Base-by-base conservation (phyloP, 1,140 invertebrate species). In the Cyphomyrmex costatus region DNA sequence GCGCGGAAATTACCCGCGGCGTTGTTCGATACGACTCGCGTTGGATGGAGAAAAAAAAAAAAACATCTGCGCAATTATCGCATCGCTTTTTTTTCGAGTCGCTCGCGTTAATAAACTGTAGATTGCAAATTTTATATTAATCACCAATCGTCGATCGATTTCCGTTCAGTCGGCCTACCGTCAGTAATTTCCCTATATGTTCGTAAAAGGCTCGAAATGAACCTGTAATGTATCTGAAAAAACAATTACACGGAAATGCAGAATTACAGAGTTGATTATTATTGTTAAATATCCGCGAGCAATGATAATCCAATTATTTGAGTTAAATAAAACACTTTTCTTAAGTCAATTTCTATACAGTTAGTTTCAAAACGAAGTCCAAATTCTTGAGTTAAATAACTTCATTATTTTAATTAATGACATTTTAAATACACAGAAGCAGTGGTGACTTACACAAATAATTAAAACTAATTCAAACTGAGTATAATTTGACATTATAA, bases 61-160 rank as follows among this genome's bases (percentile, higher is more conserved):
- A 83, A 61, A 74, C 27, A 73, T 1, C 5, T 33, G 53, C 6
- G 19, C n/a, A 60, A 49, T 74, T 60, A 16, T 68, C 61, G 19
- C 58, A 24, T 65, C 3, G 63, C 30, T 56, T 30, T 65, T 78
- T 65, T 46, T 21, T 36, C 36, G 21, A 24, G 2, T 49, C 58
- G 24, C 8, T 56, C 21, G 6, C 33, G 51, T 82, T 56, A 42
- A 82, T 80, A 68, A 53, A 68, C 53, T 49, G 53, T 12, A 73
- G 3, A 83, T 60, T 74, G 27, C 14, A 19, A 46, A 83, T 71
- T 82, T 42, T 82, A 24, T 73, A 58, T 83, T 49, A 73, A 83
- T 83, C 30, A 68, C 27, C 27, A 24, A 2, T 16, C 53, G 5
- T 16, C 42, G n/a, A 83, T 58, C 42, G 24, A 60, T 46, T 56